Conservation (phyloP, 2,797 vertebrate genomes). For the Odontamblyopus lacepedii region DNA sequence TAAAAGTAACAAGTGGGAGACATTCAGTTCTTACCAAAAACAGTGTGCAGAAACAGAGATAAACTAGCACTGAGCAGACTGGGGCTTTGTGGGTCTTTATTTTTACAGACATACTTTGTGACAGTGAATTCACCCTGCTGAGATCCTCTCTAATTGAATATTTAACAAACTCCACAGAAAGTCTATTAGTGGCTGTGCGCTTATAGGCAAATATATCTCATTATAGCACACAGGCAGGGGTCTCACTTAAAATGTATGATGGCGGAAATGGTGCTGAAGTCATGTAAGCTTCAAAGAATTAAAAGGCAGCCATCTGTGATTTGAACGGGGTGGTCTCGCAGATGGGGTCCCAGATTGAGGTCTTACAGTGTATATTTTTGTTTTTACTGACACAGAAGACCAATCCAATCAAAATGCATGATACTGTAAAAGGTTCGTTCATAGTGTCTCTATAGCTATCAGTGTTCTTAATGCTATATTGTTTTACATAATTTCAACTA, state of each 20-base stretch:
- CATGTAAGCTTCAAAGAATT: constrained; percentile 63
- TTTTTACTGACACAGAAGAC: constrained; percentile 44
- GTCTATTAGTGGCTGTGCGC: constrained; percentile 8
- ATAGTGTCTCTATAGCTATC: constrained; percentile 11
- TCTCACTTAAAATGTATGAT: constrained; percentile 39
- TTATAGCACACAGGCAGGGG: constrained; percentile 14
- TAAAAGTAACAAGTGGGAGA: not conserved
- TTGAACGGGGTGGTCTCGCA: constrained; percentile 54
- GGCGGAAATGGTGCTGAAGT: constrained; percentile 51
- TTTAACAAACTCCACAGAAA: constrained; percentile 23
- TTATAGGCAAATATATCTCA: constrained; percentile 29
- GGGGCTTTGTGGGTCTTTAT: constrained; percentile 10
- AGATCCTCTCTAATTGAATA: constrained; percentile 53
- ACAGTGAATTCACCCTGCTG: constrained; percentile 40
- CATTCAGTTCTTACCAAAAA: not conserved
- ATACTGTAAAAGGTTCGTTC: no score
- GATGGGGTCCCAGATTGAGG: constrained; percentile 29
- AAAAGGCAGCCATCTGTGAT: constrained; percentile 56
- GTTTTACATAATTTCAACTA: constrained; percentile 36
- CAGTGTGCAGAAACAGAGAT: constrained; percentile 20
- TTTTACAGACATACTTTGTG: constrained; percentile 10
- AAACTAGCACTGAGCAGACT: constrained; percentile 2
- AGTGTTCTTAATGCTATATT: constrained; percentile 16
- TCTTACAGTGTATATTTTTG: constrained; percentile 2
- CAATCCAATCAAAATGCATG: no score